Base-by-base conservation (phyloP, 2,888 invertebrate genomes). In the Brachyopa scutellaris region DNA sequence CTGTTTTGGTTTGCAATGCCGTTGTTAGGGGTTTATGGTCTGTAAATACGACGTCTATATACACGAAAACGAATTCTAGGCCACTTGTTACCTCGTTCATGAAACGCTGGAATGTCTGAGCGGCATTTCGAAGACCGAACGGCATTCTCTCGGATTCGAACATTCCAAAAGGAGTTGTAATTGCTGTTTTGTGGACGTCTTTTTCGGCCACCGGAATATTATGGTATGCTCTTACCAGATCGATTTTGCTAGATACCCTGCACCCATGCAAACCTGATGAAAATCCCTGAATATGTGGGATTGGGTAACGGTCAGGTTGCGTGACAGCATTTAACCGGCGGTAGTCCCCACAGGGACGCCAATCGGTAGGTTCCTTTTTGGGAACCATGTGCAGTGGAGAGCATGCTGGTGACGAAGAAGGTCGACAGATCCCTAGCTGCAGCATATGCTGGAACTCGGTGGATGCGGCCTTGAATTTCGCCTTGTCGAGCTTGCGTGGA, bases 401-500 rank as follows among this genome's bases (percentile, higher is more conserved):
- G 8, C 59, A 66, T n/a, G 33, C 51, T 0, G 53, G 42, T 7
- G 73, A 73, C 3, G 59, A 33, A 5, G 59, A 79, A 0, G 67
- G 55, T 55, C n/a, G n/a, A n/a, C n/a, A n/a, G n/a, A n/a, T n/a
- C n/a, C n/a, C n/a, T n/a, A n/a, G n/a, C n/a, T n/a, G 4, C 7
- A 70, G 0, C 78, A 78, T 57, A 8, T 61, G 21, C 9, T 69
- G 53, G 26, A 69, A 77, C 9, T 66, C 55, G 26, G 47, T 69
- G 66, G 80, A 40, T 79, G 82, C 74, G 57, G 79, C 51, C 64
- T 84, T 84, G 67, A 53, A 45, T 55, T 23, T 53, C n/a, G n/a
- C n/a, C n/a, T n/a, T n/a, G n/a, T n/a, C n/a, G n/a, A n/a, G n/a
- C n/a, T n/a, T n/a, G n/a, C n/a, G n/a, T n/a, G n/a, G n/a, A n/a